Percentiles rank a stretch among this genome's conserved stretches.
Conservation (phyloP, 2,797 vertebrate genomes). For the Anguilla megastoma region DNA sequence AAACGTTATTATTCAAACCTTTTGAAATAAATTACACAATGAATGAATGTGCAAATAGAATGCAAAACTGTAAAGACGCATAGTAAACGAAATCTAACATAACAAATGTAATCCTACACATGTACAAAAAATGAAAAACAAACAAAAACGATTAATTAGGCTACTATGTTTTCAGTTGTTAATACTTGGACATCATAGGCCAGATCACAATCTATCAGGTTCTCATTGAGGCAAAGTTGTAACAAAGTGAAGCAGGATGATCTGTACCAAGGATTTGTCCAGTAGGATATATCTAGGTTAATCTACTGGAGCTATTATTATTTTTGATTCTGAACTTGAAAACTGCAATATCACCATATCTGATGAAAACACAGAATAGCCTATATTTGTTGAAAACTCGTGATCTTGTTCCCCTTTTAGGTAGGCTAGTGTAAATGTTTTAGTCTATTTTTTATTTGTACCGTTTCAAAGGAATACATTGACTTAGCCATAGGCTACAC, state of each 20-base stretch:
- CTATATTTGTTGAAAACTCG: not conserved
- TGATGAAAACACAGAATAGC: not conserved
- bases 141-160: not conserved
- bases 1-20: not conserved
- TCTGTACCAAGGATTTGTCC: not conserved
- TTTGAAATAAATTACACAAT: not conserved
- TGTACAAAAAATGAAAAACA: not conserved
- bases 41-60: not conserved
- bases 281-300: not conserved
- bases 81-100: not conserved
- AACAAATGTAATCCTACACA: not conserved
- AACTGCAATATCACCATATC: not conserved
- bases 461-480: not conserved
- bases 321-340: not conserved
- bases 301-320: not conserved
- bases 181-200: not conserved
- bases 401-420: not conserved
- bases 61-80: not conserved
- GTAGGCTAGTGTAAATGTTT: not conserved
- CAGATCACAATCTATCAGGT: not conserved
- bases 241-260: not conserved
- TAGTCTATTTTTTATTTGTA: not conserved
- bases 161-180: not conserved
- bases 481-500: not conserved
- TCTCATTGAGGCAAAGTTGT: not conserved